Evolutionary conservation across 1,140 invertebrate genomes (phyloP).

Genomic region (Megathymus violae): DNA sequence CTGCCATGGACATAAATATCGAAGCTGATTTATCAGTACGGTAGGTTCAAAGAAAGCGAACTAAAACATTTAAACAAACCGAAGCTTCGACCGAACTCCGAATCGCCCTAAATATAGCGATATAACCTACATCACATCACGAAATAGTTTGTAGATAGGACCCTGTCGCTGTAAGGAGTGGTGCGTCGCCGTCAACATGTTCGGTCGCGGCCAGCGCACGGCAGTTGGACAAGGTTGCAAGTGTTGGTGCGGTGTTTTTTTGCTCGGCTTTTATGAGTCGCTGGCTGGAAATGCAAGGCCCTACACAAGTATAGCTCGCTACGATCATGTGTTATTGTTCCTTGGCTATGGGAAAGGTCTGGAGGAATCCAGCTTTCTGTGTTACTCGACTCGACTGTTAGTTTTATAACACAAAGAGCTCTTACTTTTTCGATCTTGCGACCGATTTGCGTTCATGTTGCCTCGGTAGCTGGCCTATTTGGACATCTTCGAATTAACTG

Average conservation of each 20-base stretch:
- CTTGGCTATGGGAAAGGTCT: conserved; percentile 48
- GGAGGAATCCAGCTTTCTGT: conserved; percentile 33
- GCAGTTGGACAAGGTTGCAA: conserved; percentile 72
- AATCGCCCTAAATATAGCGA: conserved; percentile 70
- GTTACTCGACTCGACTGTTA: conserved; percentile 23
- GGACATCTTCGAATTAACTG: not conserved
- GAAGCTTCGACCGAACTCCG: conserved; percentile 41
- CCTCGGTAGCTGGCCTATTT: conserved; percentile 2
- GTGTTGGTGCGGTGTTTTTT: conserved; percentile 62
- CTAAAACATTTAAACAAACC: conserved; percentile 48
- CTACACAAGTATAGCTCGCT: conserved; percentile 46
- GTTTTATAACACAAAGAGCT: conserved; percentile 3
- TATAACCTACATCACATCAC: conserved; percentile 67
- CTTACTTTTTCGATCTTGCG: conserved; percentile 2
- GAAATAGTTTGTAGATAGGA: conserved; percentile 53
- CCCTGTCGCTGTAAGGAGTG: conserved; percentile 62
- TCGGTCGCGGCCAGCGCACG: conserved; percentile 41
- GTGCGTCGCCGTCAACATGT: conserved; percentile 45
- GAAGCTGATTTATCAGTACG: conserved; percentile 26
- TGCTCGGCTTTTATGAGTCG: conserved; percentile 64
- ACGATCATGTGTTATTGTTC: conserved; percentile 67
- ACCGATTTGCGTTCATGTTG: conserved; percentile 11
- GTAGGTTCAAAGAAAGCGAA: conserved; percentile 39
- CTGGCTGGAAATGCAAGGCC: conserved; percentile 65
- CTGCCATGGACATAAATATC: conserved; percentile 9